phyloP scores from a whole-genome alignment of 2,888 invertebrate species.

The Clusia tigrina region DNA sequence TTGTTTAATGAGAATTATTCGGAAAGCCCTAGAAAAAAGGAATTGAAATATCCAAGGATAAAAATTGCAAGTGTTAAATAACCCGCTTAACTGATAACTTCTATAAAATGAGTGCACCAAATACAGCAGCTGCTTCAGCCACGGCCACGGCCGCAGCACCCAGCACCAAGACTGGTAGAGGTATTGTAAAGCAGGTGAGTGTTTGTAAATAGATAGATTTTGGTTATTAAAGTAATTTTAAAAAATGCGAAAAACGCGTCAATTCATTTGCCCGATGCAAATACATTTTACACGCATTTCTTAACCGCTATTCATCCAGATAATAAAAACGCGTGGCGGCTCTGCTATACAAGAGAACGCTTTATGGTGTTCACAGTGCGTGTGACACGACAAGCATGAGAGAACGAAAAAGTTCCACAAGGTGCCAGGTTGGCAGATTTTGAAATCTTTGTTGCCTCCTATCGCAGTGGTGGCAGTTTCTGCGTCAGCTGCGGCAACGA shows the following conservation, averaged over 20 bases:
- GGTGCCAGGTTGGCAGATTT: slow-evolving; percentile 64
- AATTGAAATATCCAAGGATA: too few relatives aligned
- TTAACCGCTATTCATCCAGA: background rate
- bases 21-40: slow-evolving; percentile 32
- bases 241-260: too few relatives aligned
- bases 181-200: slow-evolving; percentile 64
- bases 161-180: slow-evolving; percentile 47
- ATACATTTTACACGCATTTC: background rate
- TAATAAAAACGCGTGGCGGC: slow-evolving; percentile 23
- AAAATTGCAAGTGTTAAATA: slow-evolving; percentile 38
- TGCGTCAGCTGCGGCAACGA: too few relatives aligned
- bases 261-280: too few relatives aligned
- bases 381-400: slow-evolving; percentile 51
- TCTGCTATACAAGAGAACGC: slow-evolving; percentile 46
- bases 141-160: slow-evolving; percentile 47
- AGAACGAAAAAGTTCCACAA: slow-evolving; percentile 57
- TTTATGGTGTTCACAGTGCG: slow-evolving; percentile 39
- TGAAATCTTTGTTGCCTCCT: slow-evolving; percentile 16
- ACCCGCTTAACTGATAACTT: slow-evolving; percentile 44
- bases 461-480: too few relatives aligned
- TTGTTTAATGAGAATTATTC: background rate
- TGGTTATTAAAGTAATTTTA: too few relatives aligned
- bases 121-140: slow-evolving; percentile 55
- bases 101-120: slow-evolving; percentile 53
- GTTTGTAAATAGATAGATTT: too few relatives aligned